Percentiles rank a stretch among this genome's conserved stretches.
Conservation (phyloP, 1,140 invertebrate genomes). For the Drosophila lini region DNA sequence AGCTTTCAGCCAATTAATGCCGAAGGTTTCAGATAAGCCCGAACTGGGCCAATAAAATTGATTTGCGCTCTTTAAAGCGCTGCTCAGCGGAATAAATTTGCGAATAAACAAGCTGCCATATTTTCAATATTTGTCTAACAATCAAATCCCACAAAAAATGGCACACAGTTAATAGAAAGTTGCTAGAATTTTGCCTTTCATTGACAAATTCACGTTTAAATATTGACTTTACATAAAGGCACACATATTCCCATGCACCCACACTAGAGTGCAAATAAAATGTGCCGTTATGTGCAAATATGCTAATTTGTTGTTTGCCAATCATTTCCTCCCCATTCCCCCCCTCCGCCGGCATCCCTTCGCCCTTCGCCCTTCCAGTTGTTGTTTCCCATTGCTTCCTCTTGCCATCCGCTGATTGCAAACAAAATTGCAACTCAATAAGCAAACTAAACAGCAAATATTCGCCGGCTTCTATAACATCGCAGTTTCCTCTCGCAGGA, state of each 20-base stretch:
- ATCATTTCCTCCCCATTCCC: constrained; percentile 12
- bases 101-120: constrained; percentile 31
- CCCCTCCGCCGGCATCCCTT: neutral
- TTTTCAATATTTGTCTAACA: constrained; percentile 48
- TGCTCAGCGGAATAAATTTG: neutral
- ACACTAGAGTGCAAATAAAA: constrained; percentile 54
- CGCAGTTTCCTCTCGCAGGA: constrained; percentile 6
- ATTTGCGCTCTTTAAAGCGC: constrained; percentile 13
- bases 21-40: constrained; percentile 12
- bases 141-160: constrained; percentile 32
- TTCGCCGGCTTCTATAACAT: constrained; percentile 15
- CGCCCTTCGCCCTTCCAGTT: constrained; percentile 4
- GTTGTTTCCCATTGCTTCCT: constrained; percentile 52
- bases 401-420: constrained; percentile 65
- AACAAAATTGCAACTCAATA: constrained; percentile 80
- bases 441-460: constrained; percentile 76
- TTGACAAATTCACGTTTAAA: constrained; percentile 66
- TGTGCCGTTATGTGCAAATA: constrained; percentile 73
- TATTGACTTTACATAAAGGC: constrained; percentile 66
- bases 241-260: constrained; percentile 13
- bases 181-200: constrained; percentile 19
- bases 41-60: constrained; percentile 4
- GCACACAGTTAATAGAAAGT: constrained; percentile 41
- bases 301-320: constrained; percentile 75
- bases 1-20: constrained; percentile 46